Base-by-base conservation (phyloP, 2,113 vertebrate genomes). In the Maccullochella peelii region DNA sequence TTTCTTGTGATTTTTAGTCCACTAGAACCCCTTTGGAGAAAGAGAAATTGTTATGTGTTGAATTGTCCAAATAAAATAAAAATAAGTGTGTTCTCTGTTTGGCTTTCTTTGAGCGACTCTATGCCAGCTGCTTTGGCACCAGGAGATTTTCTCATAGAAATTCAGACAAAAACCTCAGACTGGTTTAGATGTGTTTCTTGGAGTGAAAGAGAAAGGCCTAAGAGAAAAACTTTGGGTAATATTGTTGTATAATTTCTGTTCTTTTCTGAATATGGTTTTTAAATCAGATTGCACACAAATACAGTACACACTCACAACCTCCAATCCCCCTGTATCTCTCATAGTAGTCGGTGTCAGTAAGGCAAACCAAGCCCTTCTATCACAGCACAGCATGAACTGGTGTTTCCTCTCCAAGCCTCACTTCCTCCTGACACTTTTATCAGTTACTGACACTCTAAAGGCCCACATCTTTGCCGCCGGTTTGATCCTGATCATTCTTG, bases 391-490 rank as follows among this genome's bases (percentile, higher is more conserved):
- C 86, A 82, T 57, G 86, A 86, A 81, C 86, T 79, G 82, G 76
- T 87, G 87, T 91, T 91, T 86, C 66, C 88, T 91, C 84, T 84
- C 73, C 66, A 67, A 90, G 85, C 80, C 82, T 71, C 79, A 85
- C 89, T 89, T 86, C 83, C 82, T 77, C 79, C 89, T 77, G 86
- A 84, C 85, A 86, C 79, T 84, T 89, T 86, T 84, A 94, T 92
- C 87, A 81, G 84, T 82, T 85, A 83, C 77, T 55, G 82, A 81
- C 79, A 65, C 87, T 78, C 79, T 79, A 89, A 88, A 92, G 82
- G 73, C 87, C 57, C 82, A 63, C 82, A 68, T 90, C 78, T 73
- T 71, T 82, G 68, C 71, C 18, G 21, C 76, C 6, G 15, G 81
- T 73, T 89, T 88, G 75, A 86, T 89, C 82, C 88, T 68, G 82